Conservation (phyloP, 2,797 vertebrate genomes). For the Fistularia commersonii region DNA sequence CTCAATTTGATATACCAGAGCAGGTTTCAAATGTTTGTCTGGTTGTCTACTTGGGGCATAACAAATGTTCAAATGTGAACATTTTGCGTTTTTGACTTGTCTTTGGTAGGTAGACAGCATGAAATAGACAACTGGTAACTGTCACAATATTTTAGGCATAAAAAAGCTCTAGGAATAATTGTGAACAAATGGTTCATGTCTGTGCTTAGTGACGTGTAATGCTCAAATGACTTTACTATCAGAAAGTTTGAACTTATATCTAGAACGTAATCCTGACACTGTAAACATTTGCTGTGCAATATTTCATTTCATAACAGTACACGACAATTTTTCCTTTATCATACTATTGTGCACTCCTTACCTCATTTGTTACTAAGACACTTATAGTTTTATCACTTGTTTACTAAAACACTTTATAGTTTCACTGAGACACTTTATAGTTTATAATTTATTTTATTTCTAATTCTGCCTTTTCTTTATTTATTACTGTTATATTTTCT, state of each 20-base stretch:
- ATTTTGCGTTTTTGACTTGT: conserved; percentile 48
- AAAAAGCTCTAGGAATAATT: conserved; percentile 26
- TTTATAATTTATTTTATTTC: too few relatives aligned
- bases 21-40: conserved; percentile 42
- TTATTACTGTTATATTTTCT: too few relatives aligned
- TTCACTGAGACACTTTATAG: too few relatives aligned
- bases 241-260: neutral
- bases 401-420: too few relatives aligned
- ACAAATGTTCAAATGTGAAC: conserved; percentile 41
- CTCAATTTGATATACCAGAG: conserved; percentile 43
- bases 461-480: too few relatives aligned
- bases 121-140: conserved; percentile 41
- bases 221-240: conserved; percentile 3
- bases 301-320: neutral
- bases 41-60: conserved; percentile 41
- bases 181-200: conserved; percentile 16
- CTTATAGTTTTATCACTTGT: too few relatives aligned
- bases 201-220: conserved; percentile 6
- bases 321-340: too few relatives aligned
- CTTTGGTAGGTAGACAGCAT: conserved; percentile 26
- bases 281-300: too few relatives aligned
- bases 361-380: too few relatives aligned
- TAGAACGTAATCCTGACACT: neutral
- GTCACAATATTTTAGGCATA: conserved; percentile 41
- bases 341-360: too few relatives aligned